Percentiles rank a stretch among this genome's conserved stretches.
Evolutionary conservation across 2,888 invertebrate species (phyloP).

Genomic region (Nomada ferruginata): DNA sequence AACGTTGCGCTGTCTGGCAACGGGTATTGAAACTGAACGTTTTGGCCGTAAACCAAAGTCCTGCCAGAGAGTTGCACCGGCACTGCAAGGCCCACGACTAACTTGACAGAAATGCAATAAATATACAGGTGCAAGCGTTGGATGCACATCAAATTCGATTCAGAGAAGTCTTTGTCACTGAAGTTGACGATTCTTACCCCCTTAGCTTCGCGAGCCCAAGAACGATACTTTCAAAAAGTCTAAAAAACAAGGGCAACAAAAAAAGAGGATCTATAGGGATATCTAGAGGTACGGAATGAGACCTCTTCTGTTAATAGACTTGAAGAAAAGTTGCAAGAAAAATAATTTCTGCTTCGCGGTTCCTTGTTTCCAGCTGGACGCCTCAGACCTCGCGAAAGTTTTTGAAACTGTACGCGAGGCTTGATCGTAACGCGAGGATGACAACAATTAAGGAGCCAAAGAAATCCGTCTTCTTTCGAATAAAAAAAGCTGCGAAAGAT

Average conservation of each 20-base stretch:
- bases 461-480: slow-evolving; percentile 24
- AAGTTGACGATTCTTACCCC: background rate
- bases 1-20: slow-evolving; percentile 85
- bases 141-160: slow-evolving; percentile 5
- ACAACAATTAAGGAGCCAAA: slow-evolving; percentile 9
- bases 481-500: slow-evolving; percentile 27
- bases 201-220: too few species aligned
- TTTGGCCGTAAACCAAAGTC: slow-evolving; percentile 86
- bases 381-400: slow-evolving; percentile 7
- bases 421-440: background rate
- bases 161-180: background rate
- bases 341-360: background rate
- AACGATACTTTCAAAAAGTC: too few species aligned
- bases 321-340: background rate
- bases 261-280: too few species aligned
- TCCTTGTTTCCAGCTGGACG: background rate
- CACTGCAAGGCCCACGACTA: slow-evolving; percentile 86
- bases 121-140: background rate
- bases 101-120: slow-evolving; percentile 80
- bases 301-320: background rate
- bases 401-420: background rate
- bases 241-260: too few species aligned
- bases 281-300: too few species aligned
- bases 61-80: slow-evolving; percentile 86
- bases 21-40: slow-evolving; percentile 88